Percentiles rank a stretch among this genome's conserved stretches.
These are phyloP conservation scores for Opisthocomus hoazin DNA, from an alignment of 2,113 vertebrate genomes.

Conservation along the genomic window DNA sequence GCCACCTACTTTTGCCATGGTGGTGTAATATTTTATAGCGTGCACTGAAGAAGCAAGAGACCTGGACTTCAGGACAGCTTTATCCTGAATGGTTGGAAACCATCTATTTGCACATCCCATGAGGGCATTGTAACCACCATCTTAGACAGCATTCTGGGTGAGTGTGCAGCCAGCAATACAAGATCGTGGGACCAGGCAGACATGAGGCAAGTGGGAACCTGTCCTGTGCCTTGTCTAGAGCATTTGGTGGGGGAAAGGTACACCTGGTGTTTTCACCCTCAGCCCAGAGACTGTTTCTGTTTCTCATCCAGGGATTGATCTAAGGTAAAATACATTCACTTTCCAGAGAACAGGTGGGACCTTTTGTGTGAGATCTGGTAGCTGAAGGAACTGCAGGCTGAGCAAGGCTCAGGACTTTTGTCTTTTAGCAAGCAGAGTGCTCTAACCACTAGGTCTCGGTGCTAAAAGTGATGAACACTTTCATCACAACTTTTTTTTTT, in stretches of 20 bases:
- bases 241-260: neutral
- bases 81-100: neutral
- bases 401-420: neutral
- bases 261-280: neutral
- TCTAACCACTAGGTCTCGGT: neutral
- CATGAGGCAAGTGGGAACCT: neutral
- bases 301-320: neutral
- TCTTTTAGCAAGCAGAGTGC: neutral
- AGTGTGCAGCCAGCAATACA: neutral
- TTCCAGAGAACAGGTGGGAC: neutral
- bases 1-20: neutral
- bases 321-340: neutral
- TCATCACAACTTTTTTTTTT: rapidly evolving
- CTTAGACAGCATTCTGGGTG: neutral
- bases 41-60: neutral
- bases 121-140: neutral
- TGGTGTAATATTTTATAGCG: neutral
- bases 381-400: neutral
- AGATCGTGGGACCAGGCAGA: neutral
- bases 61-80: neutral
- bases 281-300: neutral
- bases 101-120: neutral
- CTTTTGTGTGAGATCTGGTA: neutral
- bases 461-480: neutral
- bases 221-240: neutral